Conservation (phyloP, 2,113 vertebrate species). For the Caranx melampygus region DNA sequence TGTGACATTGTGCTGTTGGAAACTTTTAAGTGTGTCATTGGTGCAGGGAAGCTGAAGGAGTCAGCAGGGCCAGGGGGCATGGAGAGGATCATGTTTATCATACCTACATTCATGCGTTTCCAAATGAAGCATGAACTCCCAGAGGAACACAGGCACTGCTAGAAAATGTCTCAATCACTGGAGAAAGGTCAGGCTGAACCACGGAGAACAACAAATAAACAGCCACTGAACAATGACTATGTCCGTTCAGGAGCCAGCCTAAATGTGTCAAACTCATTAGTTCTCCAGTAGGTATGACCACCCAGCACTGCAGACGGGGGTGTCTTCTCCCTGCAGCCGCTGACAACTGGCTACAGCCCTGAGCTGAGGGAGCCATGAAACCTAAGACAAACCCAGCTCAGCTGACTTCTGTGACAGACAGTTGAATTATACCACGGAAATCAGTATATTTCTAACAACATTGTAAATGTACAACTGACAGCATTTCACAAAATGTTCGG, state of each 20-base stretch:
- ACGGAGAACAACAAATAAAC: constrained; percentile 79
- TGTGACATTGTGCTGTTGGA: not conserved
- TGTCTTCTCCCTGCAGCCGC: constrained; percentile 32
- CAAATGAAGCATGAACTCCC: constrained; percentile 77
- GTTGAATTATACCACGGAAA: not conserved
- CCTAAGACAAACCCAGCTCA: not conserved
- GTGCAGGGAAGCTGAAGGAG: constrained; percentile 48
- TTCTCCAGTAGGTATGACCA: constrained; percentile 55
- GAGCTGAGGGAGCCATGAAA: constrained; percentile 2
- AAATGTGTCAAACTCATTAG: constrained; percentile 83
- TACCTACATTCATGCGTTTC: constrained; percentile 65
- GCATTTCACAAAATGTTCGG: too few species aligned
- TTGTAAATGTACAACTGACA: not conserved
- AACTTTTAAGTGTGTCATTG: constrained; percentile 22
- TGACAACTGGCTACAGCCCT: constrained; percentile 29
- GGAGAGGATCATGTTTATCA: constrained; percentile 72
- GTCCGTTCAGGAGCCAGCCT: constrained; percentile 78
- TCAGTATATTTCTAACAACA: not conserved
- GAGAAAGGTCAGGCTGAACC: constrained; percentile 69
- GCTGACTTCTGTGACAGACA: not conserved
- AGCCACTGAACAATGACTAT: constrained; percentile 68
- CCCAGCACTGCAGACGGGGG: constrained; percentile 45
- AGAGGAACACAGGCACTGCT: constrained; percentile 49
- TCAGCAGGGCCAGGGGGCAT: constrained; percentile 33
- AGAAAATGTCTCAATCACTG: constrained; percentile 50